A percentile compares a stretch with the other conserved stretches of the same genome.
Conservation (phyloP, 2,888 invertebrate genomes). For the Macrophya alboannulata region DNA sequence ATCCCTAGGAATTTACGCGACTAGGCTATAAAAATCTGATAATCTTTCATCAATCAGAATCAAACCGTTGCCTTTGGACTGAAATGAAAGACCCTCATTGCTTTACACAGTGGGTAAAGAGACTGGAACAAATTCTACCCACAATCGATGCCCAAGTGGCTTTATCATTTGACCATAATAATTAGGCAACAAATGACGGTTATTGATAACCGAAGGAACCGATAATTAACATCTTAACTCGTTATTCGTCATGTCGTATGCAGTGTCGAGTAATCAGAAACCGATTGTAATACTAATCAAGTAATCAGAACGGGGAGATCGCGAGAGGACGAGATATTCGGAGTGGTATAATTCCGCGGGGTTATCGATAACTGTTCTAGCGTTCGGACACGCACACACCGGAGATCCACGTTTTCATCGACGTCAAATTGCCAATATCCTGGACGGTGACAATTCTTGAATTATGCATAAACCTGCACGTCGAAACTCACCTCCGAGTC, state of each 20-base stretch:
- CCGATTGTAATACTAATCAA: not conserved
- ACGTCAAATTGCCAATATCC: conserved; percentile 80
- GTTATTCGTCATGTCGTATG: not conserved
- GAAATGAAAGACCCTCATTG: conserved; percentile 18
- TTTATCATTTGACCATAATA: conserved; percentile 24
- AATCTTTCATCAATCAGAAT: conserved; percentile 80
- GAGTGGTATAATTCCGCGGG: not conserved
- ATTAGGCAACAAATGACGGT: not conserved
- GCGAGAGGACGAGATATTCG: not conserved
- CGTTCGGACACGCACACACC: conserved; percentile 75
- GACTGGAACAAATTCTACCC: conserved; percentile 35
- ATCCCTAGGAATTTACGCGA: conserved; percentile 55
- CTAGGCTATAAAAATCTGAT: conserved; percentile 68
- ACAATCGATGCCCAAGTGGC: conserved; percentile 38
- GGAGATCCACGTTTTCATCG: conserved; percentile 79
- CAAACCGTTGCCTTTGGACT: conserved; percentile 61
- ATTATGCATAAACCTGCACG: conserved; percentile 77
- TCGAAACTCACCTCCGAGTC: not conserved
- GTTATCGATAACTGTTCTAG: conserved; percentile 40
- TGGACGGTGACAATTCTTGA: conserved; percentile 80
- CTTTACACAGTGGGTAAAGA: not conserved
- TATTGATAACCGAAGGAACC: not conserved
- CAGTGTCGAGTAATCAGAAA: not conserved
- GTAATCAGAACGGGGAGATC: not conserved
- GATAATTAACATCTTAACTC: too few species aligned